Evolutionary conservation across 2,888 invertebrate species (phyloP).

Genomic region (Sussaba pulchella): DNA sequence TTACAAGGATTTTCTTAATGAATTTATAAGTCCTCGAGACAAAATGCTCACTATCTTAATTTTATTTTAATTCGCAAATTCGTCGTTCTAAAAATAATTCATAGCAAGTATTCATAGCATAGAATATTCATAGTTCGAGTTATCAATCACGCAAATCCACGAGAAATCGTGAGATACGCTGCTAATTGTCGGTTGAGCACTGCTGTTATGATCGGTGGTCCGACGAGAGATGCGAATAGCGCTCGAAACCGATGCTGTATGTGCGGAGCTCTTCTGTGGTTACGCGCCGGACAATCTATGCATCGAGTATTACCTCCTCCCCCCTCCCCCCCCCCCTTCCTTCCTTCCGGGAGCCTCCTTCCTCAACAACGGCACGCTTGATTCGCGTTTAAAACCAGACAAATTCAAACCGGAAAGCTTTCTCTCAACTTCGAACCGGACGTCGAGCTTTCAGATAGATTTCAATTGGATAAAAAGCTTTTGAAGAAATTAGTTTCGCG

Average conservation of each 20-base stretch:
- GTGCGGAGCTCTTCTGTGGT: background rate
- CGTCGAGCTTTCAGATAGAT: background rate
- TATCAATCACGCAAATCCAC: background rate
- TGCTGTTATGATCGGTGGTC: conserved; percentile 50
- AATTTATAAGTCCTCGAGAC: conserved; percentile 57
- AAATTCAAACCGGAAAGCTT: background rate
- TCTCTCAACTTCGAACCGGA: background rate
- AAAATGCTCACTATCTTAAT: conserved; percentile 51
- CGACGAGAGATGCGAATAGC: background rate
- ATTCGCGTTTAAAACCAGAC: background rate
- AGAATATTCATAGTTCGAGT: too few relatives aligned
- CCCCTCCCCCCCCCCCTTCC: too few relatives aligned
- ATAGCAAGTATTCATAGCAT: conserved; percentile 61
- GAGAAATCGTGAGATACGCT: background rate
- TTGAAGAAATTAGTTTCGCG: background rate
- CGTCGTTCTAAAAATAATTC: conserved; percentile 22
- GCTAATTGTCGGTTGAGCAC: conserved; percentile 9
- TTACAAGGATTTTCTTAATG: conserved; percentile 40
- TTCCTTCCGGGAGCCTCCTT: too few relatives aligned
- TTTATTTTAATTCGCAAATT: conserved; percentile 35
- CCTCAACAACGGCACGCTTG: conserved; percentile 3
- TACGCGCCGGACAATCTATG: background rate
- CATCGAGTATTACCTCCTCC: background rate
- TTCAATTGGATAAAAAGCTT: conserved; percentile 1
- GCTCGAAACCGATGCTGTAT: background rate